Percentiles rank a stretch among this genome's conserved stretches.
Evolutionary conservation across 2,113 vertebrate genomes (phyloP).

Genomic region (Regulus satrapa): DNA sequence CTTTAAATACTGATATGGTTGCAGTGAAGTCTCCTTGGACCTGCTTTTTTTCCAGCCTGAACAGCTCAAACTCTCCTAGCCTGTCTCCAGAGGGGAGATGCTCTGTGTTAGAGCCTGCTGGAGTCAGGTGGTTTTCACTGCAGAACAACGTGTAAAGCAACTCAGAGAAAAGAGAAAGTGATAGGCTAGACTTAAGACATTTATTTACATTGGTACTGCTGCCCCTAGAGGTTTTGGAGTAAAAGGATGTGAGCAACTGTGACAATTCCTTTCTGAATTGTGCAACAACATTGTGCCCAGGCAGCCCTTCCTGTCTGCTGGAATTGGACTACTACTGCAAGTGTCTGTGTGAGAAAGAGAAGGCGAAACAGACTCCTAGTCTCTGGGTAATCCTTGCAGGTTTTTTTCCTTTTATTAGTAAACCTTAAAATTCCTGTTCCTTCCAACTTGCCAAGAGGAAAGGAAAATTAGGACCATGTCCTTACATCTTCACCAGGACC

Average conservation of each 20-base stretch:
- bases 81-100: background rate
- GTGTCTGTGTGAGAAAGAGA: background rate
- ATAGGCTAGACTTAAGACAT: background rate
- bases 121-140: background rate
- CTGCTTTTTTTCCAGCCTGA: background rate
- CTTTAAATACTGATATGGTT: background rate
- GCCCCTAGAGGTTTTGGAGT: background rate
- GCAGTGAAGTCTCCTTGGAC: background rate
- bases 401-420: background rate
- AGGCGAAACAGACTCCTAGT: background rate
- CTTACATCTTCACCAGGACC: background rate
- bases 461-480: background rate
- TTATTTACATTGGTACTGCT: background rate
- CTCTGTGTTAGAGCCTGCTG: background rate
- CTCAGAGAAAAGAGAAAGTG: background rate
- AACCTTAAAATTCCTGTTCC: background rate
- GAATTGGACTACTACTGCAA: background rate
- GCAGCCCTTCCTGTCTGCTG: background rate
- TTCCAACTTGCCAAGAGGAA: background rate
- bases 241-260: background rate
- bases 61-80: background rate
- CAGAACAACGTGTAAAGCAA: background rate
- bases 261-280: background rate
- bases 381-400: rapidly evolving
- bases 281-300: rapidly evolving